These are phyloP conservation scores for Homalodisca vitripennis DNA, from an alignment of 1,140 invertebrate species.

Conservation along the genomic window DNA sequence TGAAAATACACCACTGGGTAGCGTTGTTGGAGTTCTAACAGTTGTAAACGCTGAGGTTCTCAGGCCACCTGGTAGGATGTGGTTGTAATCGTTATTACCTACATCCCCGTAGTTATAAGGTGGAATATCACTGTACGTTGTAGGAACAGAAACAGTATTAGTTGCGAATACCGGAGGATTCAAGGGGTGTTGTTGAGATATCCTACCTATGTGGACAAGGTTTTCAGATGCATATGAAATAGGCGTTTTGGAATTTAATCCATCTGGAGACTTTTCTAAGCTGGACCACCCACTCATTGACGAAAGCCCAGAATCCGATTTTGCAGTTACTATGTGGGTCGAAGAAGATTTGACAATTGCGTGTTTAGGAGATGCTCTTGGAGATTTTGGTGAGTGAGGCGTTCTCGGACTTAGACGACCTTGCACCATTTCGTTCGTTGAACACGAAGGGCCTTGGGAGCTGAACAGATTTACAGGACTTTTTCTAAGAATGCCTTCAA, in stretches of 20 bases:
- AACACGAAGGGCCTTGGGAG: conserved; percentile 5
- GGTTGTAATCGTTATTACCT: conserved; percentile 37
- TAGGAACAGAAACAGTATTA: conserved; percentile 48
- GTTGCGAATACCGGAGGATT: conserved; percentile 33
- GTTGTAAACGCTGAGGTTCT: conserved; percentile 52
- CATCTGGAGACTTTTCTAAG: conserved; percentile 75
- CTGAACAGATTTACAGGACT: conserved; percentile 18
- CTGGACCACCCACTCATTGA: conserved; percentile 81
- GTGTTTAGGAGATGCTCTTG: conserved; percentile 70
- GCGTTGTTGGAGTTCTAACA: conserved; percentile 48
- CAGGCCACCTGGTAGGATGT: conserved; percentile 50
- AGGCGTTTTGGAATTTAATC: conserved; percentile 30
- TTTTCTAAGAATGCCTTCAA: neutral
- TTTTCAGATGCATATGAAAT: conserved; percentile 31
- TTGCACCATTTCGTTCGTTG: conserved; percentile 39
- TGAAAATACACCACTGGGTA: conserved; percentile 21
- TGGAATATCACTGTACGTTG: conserved; percentile 42
- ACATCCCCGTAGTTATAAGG: conserved; percentile 40
- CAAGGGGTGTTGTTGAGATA: conserved; percentile 30
- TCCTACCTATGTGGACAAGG: conserved; percentile 30
- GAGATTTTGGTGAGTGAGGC: conserved; percentile 67
- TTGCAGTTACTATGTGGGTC: conserved; percentile 63
- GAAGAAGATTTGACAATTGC: conserved; percentile 57
- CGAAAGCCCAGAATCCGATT: conserved; percentile 80
- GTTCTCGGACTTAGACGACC: conserved; percentile 61